A percentile compares a stretch with the other conserved stretches of the same genome.
Evolutionary conservation across 2,797 vertebrate genomes (phyloP).

Genomic region (Varecia variegata): DNA sequence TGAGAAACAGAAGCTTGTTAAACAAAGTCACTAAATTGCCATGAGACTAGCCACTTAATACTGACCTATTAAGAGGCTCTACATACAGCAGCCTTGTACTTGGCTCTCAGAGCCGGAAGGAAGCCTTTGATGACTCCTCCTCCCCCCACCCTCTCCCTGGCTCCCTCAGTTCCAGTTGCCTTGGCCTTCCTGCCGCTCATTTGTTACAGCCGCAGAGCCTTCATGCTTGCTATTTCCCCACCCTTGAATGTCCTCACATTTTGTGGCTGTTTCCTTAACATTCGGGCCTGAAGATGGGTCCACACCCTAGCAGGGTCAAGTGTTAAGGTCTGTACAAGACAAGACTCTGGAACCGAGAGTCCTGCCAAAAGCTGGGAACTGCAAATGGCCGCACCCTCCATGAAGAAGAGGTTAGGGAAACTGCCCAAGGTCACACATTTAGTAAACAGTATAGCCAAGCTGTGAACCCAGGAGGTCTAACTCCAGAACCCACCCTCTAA

Average conservation of each 20-base stretch:
- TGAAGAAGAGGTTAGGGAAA: background rate
- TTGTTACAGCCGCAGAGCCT: background rate
- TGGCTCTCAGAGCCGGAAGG: background rate
- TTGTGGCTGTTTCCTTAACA: background rate
- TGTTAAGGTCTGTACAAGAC: background rate
- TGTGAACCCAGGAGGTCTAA: background rate
- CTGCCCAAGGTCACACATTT: background rate
- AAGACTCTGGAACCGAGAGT: background rate
- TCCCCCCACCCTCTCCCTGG: background rate
- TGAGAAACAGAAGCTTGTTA: conserved; percentile 1
- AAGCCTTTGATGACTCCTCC: background rate
- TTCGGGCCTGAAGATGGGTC: background rate
- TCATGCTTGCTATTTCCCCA: background rate
- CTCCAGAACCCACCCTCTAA: background rate
- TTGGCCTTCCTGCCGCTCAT: background rate
- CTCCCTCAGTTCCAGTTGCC: background rate
- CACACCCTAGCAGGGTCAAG: background rate
- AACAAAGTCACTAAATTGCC: background rate
- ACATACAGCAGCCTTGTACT: background rate
- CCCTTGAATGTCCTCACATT: background rate
- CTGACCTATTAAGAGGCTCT: background rate
- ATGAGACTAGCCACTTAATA: background rate
- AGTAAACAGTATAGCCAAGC: background rate
- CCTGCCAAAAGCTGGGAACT: background rate
- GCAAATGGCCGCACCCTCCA: background rate